Base-by-base conservation (phyloP, 2,113 vertebrate species). In the Hemiprocne comata region DNA sequence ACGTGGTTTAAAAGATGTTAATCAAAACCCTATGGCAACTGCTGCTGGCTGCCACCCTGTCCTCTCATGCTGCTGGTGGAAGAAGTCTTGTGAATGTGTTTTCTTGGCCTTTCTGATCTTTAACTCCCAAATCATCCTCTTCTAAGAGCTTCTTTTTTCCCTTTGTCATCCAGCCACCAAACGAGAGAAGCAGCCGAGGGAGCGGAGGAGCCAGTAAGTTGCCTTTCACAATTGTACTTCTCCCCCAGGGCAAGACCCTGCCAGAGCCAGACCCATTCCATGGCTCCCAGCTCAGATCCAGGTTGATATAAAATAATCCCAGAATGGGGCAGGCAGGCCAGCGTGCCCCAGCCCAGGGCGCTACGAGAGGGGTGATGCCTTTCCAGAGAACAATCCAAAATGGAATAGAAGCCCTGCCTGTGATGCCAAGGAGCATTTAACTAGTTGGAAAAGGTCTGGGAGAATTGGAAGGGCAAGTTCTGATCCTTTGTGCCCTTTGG, bases 141-240 rank as follows among this genome's bases (percentile, higher is more conserved):
- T 38, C 48, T 90, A 42, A 75, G 42, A 62, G 33, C 6, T 25
- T 34, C 11, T 28, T 16, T 25, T 18, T 34, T 17, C 6, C 3
- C 25, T 31, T 88, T 72, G n/a, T 76, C 61, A 91, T 95, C 29
- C 89, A 98, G 98, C 76, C 51, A 16, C 36, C 9, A 97, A 96
- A 84, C 64, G 13, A 70, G 29, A 87, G 1, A 85, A 94, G 51
- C 94, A 86, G 44, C 58, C 15, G 51, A 90, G 67, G 0, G 55
- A 96, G 29, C 85, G 10, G 62, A 95, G 92, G 29, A 97, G 29
- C 14, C 91, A 25, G 98, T 98, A 95, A 98, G 98, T 97, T 44
- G 10, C 66, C 23, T 40, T 67, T 87, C 29, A 28, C 44, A 1
- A 0, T 15, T 0, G 0, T 1, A 0, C 11, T 91, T 77, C 26